These are phyloP conservation scores for Dichetophora obliterata DNA, from an alignment of 2,888 invertebrate genomes.

Conservation along the genomic window DNA sequence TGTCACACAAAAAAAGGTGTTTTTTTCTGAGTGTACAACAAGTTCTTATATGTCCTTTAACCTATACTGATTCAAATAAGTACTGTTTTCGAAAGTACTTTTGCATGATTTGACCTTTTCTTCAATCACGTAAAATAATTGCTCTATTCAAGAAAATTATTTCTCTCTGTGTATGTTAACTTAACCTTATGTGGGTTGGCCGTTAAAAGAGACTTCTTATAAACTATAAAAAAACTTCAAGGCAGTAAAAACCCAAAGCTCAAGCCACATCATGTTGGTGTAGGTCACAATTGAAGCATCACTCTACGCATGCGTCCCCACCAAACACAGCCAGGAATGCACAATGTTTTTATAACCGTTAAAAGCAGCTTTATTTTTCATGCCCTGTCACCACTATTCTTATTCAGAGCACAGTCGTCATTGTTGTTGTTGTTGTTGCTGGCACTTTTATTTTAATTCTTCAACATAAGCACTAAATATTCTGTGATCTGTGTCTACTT, in stretches of 20 bases:
- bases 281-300: conserved; percentile 1
- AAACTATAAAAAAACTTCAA: no score
- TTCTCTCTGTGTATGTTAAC: no score
- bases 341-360: conserved; percentile 11
- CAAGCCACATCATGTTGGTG: conserved; percentile 17
- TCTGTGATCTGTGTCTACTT: not conserved
- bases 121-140: no score
- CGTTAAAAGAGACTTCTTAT: no score
- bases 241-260: not conserved
- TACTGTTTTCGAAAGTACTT: no score
- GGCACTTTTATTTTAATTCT: not conserved
- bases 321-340: not conserved
- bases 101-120: no score
- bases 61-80: no score
- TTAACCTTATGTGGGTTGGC: no score
- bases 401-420: not conserved
- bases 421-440: not conserved
- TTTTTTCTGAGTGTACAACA: no score
- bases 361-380: not conserved
- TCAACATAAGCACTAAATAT: not conserved
- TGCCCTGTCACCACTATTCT: not conserved
- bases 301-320: conserved; percentile 4
- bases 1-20: no score
- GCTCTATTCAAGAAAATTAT: no score
- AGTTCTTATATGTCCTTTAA: no score